These are phyloP conservation scores for Lepisosteus osseus DNA, from an alignment of 2,113 vertebrate genomes.

Conservation along the genomic window DNA sequence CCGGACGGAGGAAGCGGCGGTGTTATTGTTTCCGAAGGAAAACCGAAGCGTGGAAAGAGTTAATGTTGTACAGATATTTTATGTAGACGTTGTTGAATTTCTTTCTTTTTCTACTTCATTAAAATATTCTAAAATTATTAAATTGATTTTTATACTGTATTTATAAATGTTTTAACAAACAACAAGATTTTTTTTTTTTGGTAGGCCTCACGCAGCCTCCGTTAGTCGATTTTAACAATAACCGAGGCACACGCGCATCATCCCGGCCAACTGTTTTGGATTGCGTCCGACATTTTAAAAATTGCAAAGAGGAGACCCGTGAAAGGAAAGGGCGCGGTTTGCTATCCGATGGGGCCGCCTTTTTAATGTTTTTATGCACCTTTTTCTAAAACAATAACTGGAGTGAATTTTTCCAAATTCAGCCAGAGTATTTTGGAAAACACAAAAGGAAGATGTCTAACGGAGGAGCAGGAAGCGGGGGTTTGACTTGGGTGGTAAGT, in stretches of 20 bases:
- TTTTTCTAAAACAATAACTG: conserved; percentile 23
- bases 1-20: conserved; percentile 50
- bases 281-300: conserved; percentile 8
- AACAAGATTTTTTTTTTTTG: conserved; percentile 46
- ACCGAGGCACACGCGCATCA: conserved; percentile 43
- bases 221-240: conserved; percentile 74
- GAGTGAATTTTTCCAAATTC: conserved; percentile 29
- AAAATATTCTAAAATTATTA: conserved; percentile 23
- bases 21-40: conserved; percentile 61
- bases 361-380: conserved; percentile 43
- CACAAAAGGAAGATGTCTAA: conserved; percentile 87
- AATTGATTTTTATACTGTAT: conserved; percentile 48
- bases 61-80: conserved; percentile 18
- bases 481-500: conserved; percentile 80
- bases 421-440: conserved; percentile 33
- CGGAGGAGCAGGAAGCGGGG: conserved; percentile 75
- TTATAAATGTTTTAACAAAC: conserved; percentile 36
- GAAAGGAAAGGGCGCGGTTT: not conserved
- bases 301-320: not conserved
- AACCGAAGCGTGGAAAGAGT: conserved; percentile 39
- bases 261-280: conserved; percentile 28
- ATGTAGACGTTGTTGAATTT: conserved; percentile 17
- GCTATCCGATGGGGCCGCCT: conserved; percentile 17
- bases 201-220: conserved; percentile 59
- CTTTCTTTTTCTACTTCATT: conserved; percentile 9